A percentile compares a stretch with the other conserved stretches of the same genome.
phyloP scores from a whole-genome alignment of 2,797 vertebrate genomes.

The Catostomus latipinnis region DNA sequence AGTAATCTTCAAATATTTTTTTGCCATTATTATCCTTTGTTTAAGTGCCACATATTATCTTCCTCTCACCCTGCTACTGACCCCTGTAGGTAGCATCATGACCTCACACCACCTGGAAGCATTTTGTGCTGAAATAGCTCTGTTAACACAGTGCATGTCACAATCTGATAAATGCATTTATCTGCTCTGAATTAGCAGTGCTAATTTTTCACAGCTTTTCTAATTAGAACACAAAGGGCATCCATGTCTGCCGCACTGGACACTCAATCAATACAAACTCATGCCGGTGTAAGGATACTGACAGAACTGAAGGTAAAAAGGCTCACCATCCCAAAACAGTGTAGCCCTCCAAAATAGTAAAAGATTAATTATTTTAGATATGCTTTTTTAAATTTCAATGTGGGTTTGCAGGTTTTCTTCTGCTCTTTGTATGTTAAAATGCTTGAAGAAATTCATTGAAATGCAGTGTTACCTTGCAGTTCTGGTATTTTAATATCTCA shows the following conservation, averaged over 20 bases:
- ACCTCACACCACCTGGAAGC: conserved; percentile 26
- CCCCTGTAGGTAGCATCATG: conserved; percentile 8
- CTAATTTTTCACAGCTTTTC: conserved; percentile 62
- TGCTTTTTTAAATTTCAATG: neutral
- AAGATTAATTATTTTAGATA: neutral
- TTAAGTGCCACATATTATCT: neutral
- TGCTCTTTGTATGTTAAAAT: neutral
- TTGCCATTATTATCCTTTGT: neutral
- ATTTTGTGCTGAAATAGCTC: conserved; percentile 18
- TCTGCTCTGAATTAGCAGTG: conserved; percentile 44
- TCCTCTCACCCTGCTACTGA: conserved; percentile 7
- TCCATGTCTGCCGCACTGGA: conserved; percentile 51
- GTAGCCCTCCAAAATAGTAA: neutral
- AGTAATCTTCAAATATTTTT: neutral
- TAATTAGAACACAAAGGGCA: conserved; percentile 67
- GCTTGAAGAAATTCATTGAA: neutral
- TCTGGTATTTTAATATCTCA: neutral
- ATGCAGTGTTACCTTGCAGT: neutral
- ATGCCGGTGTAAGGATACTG: conserved; percentile 30
- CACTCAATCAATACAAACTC: conserved; percentile 57
- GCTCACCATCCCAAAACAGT: conserved; percentile 2
- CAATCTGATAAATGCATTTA: conserved; percentile 57
- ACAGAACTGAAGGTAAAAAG: conserved; percentile 51
- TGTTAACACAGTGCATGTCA: conserved; percentile 38
- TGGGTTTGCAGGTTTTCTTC: neutral